Conservation (phyloP, 1,140 invertebrate genomes). For the Lethrus apterus region DNA sequence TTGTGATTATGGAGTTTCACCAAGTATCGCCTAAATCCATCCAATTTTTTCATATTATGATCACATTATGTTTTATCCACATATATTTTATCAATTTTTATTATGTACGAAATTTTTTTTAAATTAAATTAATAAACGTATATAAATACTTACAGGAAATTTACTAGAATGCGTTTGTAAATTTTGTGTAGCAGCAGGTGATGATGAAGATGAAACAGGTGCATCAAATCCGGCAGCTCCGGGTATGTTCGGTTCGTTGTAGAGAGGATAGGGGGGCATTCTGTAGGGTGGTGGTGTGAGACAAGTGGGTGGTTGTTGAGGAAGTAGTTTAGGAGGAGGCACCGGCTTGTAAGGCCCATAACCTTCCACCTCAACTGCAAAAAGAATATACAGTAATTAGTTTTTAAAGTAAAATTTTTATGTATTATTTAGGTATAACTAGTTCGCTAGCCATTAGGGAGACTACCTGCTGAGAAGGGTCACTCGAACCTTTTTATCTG, state of each 20-base stretch:
- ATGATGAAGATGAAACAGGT: slow-evolving; percentile 45
- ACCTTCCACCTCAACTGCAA: slow-evolving; percentile 49
- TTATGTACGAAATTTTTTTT: too few relatives aligned
- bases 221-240: slow-evolving; percentile 39
- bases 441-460: too few relatives aligned
- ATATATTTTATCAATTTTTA: too few relatives aligned
- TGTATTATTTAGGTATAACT: neutral
- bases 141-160: slow-evolving; percentile 60
- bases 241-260: slow-evolving; percentile 41
- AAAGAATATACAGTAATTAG: slow-evolving; percentile 20
- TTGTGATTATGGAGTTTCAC: too few relatives aligned
- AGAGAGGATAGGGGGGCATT: slow-evolving; percentile 44
- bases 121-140: neutral
- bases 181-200: slow-evolving; percentile 45
- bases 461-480: neutral
- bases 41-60: too few relatives aligned
- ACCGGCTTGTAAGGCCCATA: slow-evolving; percentile 51
- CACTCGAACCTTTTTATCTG: too few relatives aligned
- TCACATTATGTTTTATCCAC: too few relatives aligned
- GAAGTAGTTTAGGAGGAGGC: slow-evolving; percentile 51
- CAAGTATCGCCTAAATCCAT: too few relatives aligned
- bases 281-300: slow-evolving; percentile 44
- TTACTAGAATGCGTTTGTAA: slow-evolving; percentile 70
- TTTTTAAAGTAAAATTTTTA: neutral
- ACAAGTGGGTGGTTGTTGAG: slow-evolving; percentile 38